phyloP scores from a whole-genome alignment of 2,888 invertebrate genomes.

The Desoria tigrina region DNA sequence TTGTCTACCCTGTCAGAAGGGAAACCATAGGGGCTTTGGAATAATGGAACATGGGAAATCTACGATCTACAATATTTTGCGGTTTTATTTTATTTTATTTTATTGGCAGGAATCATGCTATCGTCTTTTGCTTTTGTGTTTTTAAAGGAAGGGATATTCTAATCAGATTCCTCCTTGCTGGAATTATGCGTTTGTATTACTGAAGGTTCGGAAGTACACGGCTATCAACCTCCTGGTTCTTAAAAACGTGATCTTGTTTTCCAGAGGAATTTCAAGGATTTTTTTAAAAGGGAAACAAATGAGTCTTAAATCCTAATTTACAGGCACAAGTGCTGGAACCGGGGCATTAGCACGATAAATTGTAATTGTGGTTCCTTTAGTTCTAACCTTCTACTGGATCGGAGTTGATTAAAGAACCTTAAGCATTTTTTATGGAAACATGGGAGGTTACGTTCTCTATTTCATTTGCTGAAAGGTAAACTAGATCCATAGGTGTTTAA shows the following conservation, averaged over 20 bases:
- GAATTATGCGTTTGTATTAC: background rate
- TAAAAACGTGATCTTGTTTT: conserved; percentile 16
- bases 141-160: too few relatives aligned
- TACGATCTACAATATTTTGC: too few relatives aligned
- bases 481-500: too few relatives aligned
- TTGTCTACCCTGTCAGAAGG: background rate
- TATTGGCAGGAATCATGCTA: conserved; percentile 12
- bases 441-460: background rate
- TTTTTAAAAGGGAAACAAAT: background rate
- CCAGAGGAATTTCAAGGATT: conserved; percentile 15
- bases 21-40: background rate
- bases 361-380: conserved; percentile 18
- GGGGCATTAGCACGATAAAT: conserved; percentile 22
- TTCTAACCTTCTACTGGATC: background rate
- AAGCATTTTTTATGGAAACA: conserved; percentile 5
- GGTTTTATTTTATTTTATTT: conserved; percentile 2
- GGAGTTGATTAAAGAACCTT: conserved; percentile 4
- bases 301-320: conserved; percentile 13
- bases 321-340: conserved; percentile 16
- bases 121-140: background rate
- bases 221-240: background rate
- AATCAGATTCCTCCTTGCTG: conserved; percentile 8
- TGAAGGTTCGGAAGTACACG: background rate
- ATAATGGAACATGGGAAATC: too few relatives aligned
- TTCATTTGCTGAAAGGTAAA: too few relatives aligned